A percentile compares a stretch with the other conserved stretches of the same genome.
Conservation (phyloP, 30 jellyfish, hydroid and myxozoan species). For the Haliclystus octoradiatus region DNA sequence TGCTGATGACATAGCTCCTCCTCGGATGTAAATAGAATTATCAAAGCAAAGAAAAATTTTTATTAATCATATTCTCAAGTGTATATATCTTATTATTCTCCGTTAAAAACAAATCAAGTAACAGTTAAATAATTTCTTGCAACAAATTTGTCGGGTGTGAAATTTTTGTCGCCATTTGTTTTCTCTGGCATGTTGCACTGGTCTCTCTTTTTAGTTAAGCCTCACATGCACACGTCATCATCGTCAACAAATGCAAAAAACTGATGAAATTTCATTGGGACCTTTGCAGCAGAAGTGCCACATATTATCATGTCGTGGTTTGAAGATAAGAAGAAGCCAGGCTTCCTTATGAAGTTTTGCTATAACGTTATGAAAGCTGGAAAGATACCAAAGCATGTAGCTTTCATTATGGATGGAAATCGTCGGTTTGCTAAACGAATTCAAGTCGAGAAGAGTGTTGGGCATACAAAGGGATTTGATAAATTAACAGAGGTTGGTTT, state of each 20-base stretch:
- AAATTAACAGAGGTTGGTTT: slow-evolving; percentile 85
- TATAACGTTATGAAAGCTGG: slow-evolving; percentile 66
- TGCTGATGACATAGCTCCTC: too few species aligned
- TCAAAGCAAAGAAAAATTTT: too few species aligned
- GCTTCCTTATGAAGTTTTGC: slow-evolving; percentile 32
- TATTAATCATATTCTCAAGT: too few species aligned
- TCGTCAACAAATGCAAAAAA: not conserved
- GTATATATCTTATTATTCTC: too few species aligned
- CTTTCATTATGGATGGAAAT: slow-evolving; percentile 97
- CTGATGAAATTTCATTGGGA: too few species aligned
- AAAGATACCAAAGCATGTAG: slow-evolving; percentile 88
- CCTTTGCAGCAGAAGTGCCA: too few species aligned
- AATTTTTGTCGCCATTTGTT: too few species aligned
- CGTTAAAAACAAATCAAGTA: too few species aligned
- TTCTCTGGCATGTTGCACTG: not conserved
- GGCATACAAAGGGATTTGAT: slow-evolving; percentile 90
- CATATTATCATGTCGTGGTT: slow-evolving; percentile 90
- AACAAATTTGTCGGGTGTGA: too few species aligned
- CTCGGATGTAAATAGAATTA: too few species aligned
- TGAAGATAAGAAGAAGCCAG: slow-evolving; percentile 50
- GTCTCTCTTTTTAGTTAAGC: not conserved
- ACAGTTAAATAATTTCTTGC: too few species aligned
- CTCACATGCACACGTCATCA: not conserved
- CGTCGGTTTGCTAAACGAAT: slow-evolving; percentile 75
- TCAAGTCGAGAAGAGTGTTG: slow-evolving; percentile 35